These are phyloP conservation scores for Chamaetylas fuelleborni DNA, from an alignment of 2,113 vertebrate species.

Conservation along the genomic window DNA sequence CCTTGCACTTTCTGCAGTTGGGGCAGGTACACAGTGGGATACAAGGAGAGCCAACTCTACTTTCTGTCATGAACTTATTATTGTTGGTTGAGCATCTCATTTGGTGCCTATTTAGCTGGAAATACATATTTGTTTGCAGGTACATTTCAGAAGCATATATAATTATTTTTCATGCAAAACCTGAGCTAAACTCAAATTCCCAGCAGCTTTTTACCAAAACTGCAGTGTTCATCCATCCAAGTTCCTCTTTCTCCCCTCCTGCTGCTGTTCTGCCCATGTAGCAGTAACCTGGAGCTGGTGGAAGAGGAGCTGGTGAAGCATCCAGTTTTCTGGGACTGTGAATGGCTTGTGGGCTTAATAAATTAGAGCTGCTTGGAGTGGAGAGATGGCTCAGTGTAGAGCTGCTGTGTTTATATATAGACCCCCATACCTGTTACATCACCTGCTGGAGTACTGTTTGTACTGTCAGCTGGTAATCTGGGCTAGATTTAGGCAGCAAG, in stretches of 20 bases:
- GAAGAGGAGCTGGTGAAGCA: background rate
- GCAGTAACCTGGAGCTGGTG: background rate
- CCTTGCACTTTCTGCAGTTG: background rate
- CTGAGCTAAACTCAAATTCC: background rate
- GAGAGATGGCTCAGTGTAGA: background rate
- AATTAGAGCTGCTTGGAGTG: background rate
- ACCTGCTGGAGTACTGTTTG: background rate
- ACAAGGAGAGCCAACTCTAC: background rate
- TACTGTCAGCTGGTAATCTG: background rate
- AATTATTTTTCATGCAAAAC: background rate
- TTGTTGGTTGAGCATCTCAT: background rate
- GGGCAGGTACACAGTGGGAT: background rate
- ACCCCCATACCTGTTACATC: background rate
- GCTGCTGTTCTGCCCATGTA: background rate
- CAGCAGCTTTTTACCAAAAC: background rate
- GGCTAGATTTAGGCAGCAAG: background rate
- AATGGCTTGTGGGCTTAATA: background rate
- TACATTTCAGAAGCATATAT: background rate
- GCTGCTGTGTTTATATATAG: background rate
- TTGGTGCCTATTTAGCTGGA: background rate
- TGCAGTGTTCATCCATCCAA: background rate
- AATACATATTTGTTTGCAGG: fast-evolving
- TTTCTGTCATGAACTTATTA: background rate
- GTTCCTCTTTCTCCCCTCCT: background rate
- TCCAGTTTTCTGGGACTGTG: background rate